Conservation (phyloP, 2,797 vertebrate genomes). For the Acanthurus tractus region DNA sequence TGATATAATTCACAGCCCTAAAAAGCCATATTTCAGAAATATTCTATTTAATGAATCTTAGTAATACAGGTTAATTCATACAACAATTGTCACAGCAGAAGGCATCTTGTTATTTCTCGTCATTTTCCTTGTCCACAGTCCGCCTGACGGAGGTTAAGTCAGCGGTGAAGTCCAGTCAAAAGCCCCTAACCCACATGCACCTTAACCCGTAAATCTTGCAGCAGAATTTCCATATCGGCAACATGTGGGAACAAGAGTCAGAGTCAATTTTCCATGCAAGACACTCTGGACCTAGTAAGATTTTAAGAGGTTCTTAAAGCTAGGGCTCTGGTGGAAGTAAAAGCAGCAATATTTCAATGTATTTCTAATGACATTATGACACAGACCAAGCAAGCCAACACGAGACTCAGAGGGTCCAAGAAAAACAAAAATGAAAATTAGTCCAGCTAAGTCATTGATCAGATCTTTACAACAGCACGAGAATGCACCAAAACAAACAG, state of each 20-base stretch:
- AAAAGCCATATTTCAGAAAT: slow-evolving; percentile 75
- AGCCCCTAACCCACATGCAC: slow-evolving; percentile 44
- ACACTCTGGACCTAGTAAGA: slow-evolving; percentile 43
- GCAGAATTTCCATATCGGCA: slow-evolving; percentile 39
- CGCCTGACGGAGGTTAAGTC: slow-evolving; percentile 52
- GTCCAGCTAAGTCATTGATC: slow-evolving; percentile 24
- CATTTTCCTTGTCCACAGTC: slow-evolving; percentile 62
- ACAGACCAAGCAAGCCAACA: slow-evolving; percentile 14
- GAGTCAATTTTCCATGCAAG: slow-evolving; percentile 47
- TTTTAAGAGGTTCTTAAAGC: slow-evolving; percentile 37
- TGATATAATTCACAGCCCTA: slow-evolving; percentile 76
- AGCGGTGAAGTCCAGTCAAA: slow-evolving; percentile 66
- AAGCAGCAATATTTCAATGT: slow-evolving; percentile 61
- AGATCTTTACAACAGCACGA: slow-evolving; percentile 35
- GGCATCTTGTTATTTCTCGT: slow-evolving; percentile 80
- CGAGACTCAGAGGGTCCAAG: slow-evolving; percentile 6
- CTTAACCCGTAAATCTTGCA: slow-evolving; percentile 60
- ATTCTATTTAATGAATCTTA: slow-evolving; percentile 76
- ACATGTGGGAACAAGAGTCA: slow-evolving; percentile 41
- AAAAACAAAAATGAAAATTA: slow-evolving; percentile 29
- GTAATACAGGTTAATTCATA: slow-evolving; percentile 79
- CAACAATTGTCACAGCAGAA: slow-evolving; percentile 87
- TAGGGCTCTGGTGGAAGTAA: slow-evolving; percentile 41
- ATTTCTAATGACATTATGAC: slow-evolving; percentile 23
- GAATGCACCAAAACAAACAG: slow-evolving; percentile 37